Conservation (phyloP, 2,888 invertebrate species). For the Formica aserva region DNA sequence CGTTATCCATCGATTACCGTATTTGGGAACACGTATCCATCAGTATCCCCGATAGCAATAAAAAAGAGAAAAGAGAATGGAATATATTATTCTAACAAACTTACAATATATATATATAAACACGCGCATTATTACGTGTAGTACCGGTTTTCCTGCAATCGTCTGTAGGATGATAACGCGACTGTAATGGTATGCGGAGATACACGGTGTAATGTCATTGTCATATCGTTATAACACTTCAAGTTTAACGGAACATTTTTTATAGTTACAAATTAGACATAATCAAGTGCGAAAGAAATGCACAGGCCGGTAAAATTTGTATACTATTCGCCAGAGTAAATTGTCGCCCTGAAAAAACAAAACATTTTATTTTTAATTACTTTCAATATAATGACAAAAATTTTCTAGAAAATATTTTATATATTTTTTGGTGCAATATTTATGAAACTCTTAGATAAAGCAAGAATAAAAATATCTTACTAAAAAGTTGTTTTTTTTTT, state of each 20-base stretch:
- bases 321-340: background rate
- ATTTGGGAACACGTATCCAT: slow-evolving; percentile 23
- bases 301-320: background rate
- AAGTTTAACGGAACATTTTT: background rate
- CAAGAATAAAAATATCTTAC: too few relatives aligned
- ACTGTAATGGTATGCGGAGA: background rate
- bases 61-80: slow-evolving; percentile 22
- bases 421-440: background rate
- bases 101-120: slow-evolving; percentile 1
- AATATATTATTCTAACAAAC: slow-evolving; percentile 61
- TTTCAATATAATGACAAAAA: background rate
- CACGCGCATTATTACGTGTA: slow-evolving; percentile 41
- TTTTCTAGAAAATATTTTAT: background rate
- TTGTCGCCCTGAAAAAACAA: background rate
- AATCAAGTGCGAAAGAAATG: background rate
- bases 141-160: slow-evolving; percentile 50
- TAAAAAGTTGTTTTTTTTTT: too few relatives aligned
- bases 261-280: slow-evolving; percentile 17
- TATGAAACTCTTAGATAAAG: background rate
- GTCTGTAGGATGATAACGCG: slow-evolving; percentile 6
- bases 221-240: background rate
- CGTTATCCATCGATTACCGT: slow-evolving; percentile 57
- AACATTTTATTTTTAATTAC: background rate
- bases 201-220: background rate
- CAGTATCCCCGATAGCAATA: background rate